Percentiles rank a stretch among this genome's conserved stretches.
Conservation (phyloP, 2,797 vertebrate species). For the Scarus forsteni region DNA sequence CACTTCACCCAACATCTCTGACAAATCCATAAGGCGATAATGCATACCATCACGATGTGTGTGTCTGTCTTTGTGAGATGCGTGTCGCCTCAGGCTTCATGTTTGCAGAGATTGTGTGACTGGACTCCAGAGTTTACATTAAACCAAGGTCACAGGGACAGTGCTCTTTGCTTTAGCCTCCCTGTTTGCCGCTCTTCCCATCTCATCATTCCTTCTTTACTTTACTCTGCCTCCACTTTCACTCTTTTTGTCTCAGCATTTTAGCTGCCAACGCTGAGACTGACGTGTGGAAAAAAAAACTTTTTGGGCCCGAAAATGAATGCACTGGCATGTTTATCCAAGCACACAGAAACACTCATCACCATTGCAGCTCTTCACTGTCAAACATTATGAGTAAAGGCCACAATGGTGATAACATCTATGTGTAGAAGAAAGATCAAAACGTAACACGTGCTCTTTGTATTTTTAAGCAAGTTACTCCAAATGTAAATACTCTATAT, state of each 20-base stretch:
- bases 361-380: too few relatives aligned
- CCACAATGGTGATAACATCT: too few relatives aligned
- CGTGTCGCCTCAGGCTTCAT: not conserved
- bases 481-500: too few relatives aligned
- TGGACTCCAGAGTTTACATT: conserved; percentile 47
- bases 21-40: conserved; percentile 67
- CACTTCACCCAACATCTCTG: conserved; percentile 61
- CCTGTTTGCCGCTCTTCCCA: conserved; percentile 10
- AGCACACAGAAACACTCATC: too few relatives aligned
- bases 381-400: too few relatives aligned
- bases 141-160: conserved; percentile 62
- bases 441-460: not conserved
- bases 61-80: conserved; percentile 21
- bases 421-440: too few relatives aligned
- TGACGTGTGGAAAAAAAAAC: too few relatives aligned
- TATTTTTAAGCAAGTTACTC: too few relatives aligned
- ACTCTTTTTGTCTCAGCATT: not conserved
- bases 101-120: conserved; percentile 55
- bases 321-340: too few relatives aligned
- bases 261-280: not conserved
- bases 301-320: too few relatives aligned
- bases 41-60: conserved; percentile 30
- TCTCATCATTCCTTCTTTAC: conserved; percentile 32
- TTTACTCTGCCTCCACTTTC: conserved; percentile 11
- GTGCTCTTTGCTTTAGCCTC: conserved; percentile 48